Evolutionary conservation across 2,113 vertebrate species (phyloP).

Genomic region (Nycticorax nycticorax): DNA sequence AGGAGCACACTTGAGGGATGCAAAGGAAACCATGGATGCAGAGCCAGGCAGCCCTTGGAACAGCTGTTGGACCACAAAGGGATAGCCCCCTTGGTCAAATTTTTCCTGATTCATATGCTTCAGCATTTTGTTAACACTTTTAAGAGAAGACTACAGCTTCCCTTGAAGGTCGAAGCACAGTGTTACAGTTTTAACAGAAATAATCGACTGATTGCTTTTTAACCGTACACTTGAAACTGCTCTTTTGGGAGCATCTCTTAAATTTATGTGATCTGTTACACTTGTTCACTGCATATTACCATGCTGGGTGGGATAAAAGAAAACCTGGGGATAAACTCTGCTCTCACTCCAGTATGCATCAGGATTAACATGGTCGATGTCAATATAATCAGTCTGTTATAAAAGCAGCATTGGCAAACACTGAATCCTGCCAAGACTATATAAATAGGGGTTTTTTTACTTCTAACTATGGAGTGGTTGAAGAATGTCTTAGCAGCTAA

Average conservation of each 20-base stretch:
- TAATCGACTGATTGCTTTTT: not conserved
- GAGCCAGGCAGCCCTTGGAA: not conserved
- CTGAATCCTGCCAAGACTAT: not conserved
- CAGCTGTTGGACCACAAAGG: not conserved
- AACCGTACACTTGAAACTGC: not conserved
- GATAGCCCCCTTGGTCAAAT: not conserved
- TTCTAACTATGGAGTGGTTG: not conserved
- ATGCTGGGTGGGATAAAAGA: not conserved
- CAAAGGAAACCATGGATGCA: not conserved
- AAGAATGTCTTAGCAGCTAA: not conserved
- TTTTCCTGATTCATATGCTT: not conserved
- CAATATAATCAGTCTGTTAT: not conserved
- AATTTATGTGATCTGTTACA: not conserved
- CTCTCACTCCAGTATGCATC: not conserved
- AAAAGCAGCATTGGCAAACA: not conserved
- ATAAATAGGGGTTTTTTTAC: not conserved
- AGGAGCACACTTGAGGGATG: rapidly evolving
- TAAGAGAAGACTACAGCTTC: not conserved
- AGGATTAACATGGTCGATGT: not conserved
- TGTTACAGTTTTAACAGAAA: not conserved
- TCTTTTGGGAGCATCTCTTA: not conserved
- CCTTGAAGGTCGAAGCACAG: not conserved
- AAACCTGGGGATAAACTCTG: not conserved
- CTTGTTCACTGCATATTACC: not conserved
- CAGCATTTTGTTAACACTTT: not conserved